Conservation (phyloP, 2,113 vertebrate species). For the Aegotheles bennettii region DNA sequence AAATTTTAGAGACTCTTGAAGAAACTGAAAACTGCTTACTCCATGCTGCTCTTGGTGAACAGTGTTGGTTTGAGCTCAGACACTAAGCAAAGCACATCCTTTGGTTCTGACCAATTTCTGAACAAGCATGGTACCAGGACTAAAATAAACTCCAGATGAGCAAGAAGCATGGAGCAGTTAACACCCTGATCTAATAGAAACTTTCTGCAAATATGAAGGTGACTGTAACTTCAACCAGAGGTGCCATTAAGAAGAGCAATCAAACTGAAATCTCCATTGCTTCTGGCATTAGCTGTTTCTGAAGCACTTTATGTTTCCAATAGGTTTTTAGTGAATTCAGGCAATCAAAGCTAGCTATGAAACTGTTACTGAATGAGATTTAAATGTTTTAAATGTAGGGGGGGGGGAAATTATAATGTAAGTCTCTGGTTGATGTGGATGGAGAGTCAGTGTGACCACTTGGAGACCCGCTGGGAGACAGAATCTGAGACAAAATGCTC, state of each 20-base stretch:
- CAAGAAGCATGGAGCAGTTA: neutral
- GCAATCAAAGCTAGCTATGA: neutral
- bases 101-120: neutral
- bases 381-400: neutral
- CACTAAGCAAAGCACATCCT: neutral
- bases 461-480: neutral
- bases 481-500: neutral
- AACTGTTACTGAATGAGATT: neutral
- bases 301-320: neutral
- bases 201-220: neutral
- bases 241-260: neutral
- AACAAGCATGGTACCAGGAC: neutral
- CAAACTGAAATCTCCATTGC: neutral
- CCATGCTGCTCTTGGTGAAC: neutral
- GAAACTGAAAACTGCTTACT: neutral
- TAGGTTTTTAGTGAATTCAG: neutral
- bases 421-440: neutral
- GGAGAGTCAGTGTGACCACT: neutral
- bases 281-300: neutral
- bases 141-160: neutral
- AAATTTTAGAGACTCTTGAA: neutral
- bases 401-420: neutral
- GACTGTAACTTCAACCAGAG: neutral
- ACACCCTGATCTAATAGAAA: neutral
- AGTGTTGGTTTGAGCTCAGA: neutral